These are phyloP conservation scores for Barbus barbus DNA, from an alignment of 2,113 vertebrate genomes.

Conservation along the genomic window DNA sequence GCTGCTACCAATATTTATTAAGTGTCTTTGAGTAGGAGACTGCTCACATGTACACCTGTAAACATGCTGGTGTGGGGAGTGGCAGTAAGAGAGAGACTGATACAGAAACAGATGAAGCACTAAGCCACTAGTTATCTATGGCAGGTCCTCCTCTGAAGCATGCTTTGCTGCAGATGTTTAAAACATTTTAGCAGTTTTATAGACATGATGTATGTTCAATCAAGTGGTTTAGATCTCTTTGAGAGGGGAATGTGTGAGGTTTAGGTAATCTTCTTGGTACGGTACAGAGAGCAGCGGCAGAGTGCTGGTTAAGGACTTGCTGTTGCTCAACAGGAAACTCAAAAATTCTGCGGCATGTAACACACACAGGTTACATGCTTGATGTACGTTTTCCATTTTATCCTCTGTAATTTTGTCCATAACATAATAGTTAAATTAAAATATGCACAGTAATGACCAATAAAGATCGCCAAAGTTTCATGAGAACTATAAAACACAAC, in stretches of 20 bases:
- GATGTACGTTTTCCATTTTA: conserved; percentile 17
- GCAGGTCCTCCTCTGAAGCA: background rate
- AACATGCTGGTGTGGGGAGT: background rate
- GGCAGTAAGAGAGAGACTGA: background rate
- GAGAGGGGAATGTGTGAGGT: conserved; percentile 3
- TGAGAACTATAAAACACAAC: background rate
- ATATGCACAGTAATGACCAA: conserved; percentile 6
- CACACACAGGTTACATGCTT: background rate
- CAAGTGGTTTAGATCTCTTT: background rate
- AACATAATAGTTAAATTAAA: conserved; percentile 20
- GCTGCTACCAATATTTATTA: background rate
- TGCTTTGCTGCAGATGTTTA: background rate
- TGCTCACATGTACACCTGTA: background rate
- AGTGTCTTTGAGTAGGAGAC: background rate
- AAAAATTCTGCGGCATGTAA: background rate
- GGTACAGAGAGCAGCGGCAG: conserved; percentile 13
- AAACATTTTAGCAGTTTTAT: background rate
- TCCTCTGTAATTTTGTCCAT: background rate
- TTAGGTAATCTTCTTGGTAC: conserved; percentile 12
- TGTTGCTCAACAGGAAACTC: conserved; percentile 54
- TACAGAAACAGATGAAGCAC: background rate
- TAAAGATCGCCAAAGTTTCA: background rate
- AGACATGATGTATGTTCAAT: background rate
- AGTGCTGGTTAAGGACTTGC: conserved; percentile 25
- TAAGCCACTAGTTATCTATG: background rate